Percentiles rank a stretch among this genome's conserved stretches.
Conservation (phyloP, 2,113 vertebrate species). For the Periophthalmodon schlosseri region DNA sequence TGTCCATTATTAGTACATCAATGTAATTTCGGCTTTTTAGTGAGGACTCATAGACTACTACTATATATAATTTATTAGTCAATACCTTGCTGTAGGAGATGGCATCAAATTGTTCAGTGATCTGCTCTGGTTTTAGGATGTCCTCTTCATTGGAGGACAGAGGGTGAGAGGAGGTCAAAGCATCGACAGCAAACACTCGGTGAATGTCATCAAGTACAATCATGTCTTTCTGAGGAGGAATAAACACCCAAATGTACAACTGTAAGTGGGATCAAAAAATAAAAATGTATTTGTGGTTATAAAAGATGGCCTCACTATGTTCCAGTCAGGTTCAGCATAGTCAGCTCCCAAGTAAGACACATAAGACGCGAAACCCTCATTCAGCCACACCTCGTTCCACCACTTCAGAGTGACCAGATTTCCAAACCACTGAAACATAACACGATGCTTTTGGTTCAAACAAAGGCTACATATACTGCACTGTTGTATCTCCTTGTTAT, state of each 20-base stretch:
- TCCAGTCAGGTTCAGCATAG: constrained; percentile 75
- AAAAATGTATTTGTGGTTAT: not conserved
- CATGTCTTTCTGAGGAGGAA: constrained; percentile 83
- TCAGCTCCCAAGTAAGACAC: constrained; percentile 88
- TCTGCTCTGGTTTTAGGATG: constrained; percentile 83
- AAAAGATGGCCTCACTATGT: constrained; percentile 72
- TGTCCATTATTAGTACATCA: not conserved
- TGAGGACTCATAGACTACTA: not conserved
- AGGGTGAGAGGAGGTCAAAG: constrained; percentile 86
- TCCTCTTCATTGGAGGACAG: constrained; percentile 79
- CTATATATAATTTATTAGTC: not conserved
- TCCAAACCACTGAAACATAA: constrained; percentile 85
- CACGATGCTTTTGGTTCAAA: not conserved
- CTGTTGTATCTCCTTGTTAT: not conserved
- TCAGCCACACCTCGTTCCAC: constrained; percentile 97
- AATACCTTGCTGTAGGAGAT: constrained; percentile 90
- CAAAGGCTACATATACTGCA: not conserved
- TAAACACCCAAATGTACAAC: not conserved
- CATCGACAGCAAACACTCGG: constrained; percentile 83
- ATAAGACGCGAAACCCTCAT: constrained; percentile 92
- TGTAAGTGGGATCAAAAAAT: not conserved
- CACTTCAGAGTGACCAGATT: constrained; percentile 91
- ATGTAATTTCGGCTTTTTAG: not conserved
- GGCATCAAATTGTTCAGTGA: constrained; percentile 87
- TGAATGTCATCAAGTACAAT: constrained; percentile 83